phyloP scores from a whole-genome alignment of 2,797 vertebrate species.

The Cuniculus paca region DNA sequence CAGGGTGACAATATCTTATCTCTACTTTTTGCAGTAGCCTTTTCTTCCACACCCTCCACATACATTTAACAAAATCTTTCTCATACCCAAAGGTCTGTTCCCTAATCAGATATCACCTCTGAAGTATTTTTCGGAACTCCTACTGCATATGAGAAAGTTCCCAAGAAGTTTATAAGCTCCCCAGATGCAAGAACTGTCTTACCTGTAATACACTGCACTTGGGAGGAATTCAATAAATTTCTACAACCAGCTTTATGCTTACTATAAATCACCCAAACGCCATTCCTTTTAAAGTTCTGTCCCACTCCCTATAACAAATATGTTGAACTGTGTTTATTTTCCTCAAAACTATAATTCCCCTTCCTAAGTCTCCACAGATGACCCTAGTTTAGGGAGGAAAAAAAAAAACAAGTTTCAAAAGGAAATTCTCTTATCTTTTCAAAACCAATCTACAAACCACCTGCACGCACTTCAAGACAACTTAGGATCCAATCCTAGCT shows the following conservation, averaged over 20 bases:
- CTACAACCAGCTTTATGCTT: not conserved
- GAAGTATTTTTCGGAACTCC: not conserved
- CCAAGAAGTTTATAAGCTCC: not conserved
- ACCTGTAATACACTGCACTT: not conserved
- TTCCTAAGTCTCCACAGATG: constrained; percentile 38
- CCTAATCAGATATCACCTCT: not conserved
- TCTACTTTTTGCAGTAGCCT: not conserved
- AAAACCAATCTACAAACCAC: not conserved
- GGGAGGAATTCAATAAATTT: not conserved
- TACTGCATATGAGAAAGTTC: not conserved
- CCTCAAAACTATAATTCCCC: not conserved
- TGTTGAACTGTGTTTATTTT: not conserved
- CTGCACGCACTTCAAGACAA: not conserved
- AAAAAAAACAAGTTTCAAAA: not conserved
- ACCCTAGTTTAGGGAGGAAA: not conserved
- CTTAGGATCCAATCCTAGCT: not conserved
- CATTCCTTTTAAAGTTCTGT: not conserved
- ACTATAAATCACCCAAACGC: not conserved
- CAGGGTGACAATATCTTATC: fast-evolving
- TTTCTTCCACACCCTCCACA: not conserved
- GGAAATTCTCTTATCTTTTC: not conserved
- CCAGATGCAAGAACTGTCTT: not conserved
- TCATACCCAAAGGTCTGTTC: not conserved
- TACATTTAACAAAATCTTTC: not conserved
- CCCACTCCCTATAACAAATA: not conserved